Base-by-base conservation (phyloP, 2,797 vertebrate genomes). In the Poecilia gillii region DNA sequence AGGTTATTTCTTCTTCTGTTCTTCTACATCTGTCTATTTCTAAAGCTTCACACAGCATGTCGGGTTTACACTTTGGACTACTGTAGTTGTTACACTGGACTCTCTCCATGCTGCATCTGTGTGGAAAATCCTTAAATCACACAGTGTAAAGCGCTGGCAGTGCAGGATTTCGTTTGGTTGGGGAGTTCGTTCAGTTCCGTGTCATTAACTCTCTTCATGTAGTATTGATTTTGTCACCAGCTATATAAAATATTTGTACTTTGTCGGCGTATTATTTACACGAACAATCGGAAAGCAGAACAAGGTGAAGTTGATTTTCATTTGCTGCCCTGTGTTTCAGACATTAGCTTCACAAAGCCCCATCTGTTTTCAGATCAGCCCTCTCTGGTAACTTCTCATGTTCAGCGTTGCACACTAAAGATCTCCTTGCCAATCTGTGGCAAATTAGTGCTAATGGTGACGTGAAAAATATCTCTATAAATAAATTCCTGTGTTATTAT, bases 221-320 rank as follows among this genome's bases (percentile, higher is more conserved):
- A 36, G 64, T 68, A 75, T 47, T 53, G 53, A 82, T 82, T 36
- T 75, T 83, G 59, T 81, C 68, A 75, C 73, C 49, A 41, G 49
- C 33, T 70, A 70, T 41, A 79, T 73, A 7, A 87, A 85, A 82
- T 70, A 82, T 84, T 84, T 18, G 81, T 73, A 18, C 28, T 43
- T 79, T 1, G 9, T 75, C 76, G 46, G 66, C 3, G 72, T 49
- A 55, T 53, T 46, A 39, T 59, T 81, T 70, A 77, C 47, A 51
- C 14, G 39, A 71, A n/a, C 28, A 59, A 68, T 68, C 39, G 9
- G 41, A 72, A 73, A 16, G 68, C 59, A 68, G 68, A 46, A 41
- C 31, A 18, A 36, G 31, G 2, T 2, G 2, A 64, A 16, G 16
- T 36, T 62, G 28, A 18, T 33, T 62, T 23, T 6, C 59, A 70